Conservation (phyloP, 2,888 invertebrate genomes). For the Exephanes ischioxanthus region DNA sequence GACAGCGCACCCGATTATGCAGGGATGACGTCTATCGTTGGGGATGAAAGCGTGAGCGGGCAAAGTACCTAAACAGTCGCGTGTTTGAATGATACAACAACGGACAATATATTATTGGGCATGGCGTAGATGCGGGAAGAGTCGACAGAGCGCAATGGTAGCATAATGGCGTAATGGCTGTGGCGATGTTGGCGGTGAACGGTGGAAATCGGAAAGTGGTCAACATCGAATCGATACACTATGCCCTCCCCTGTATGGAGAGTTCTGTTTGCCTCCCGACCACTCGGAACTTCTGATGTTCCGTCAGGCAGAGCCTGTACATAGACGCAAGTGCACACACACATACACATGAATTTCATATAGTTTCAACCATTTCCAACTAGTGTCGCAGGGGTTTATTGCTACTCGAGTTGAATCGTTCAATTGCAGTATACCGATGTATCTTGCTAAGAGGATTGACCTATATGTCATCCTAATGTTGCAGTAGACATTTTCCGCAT, state of each 20-base stretch:
- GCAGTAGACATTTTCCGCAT: neutral
- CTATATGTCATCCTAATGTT: neutral
- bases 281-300: conserved; percentile 41
- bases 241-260: neutral
- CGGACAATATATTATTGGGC: conserved; percentile 17
- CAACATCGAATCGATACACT: conserved; percentile 48
- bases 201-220: conserved; percentile 53
- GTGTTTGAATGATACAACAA: conserved; percentile 6
- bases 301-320: conserved; percentile 1
- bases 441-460: neutral
- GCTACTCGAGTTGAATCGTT: conserved; percentile 32
- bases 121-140: neutral
- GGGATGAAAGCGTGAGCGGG: conserved; percentile 16
- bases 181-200: conserved; percentile 19
- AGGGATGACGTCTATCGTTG: conserved; percentile 16
- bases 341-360: neutral
- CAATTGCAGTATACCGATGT: conserved; percentile 7
- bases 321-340: conserved; percentile 16
- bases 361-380: conserved; percentile 37
- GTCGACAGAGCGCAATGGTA: conserved; percentile 12
- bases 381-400: conserved; percentile 24
- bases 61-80: neutral
- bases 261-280: conserved; percentile 26
- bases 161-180: conserved; percentile 8
- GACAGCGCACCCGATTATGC: conserved; percentile 15